phyloP scores from a whole-genome alignment of 2,888 invertebrate genomes.

The Busseola fusca region DNA sequence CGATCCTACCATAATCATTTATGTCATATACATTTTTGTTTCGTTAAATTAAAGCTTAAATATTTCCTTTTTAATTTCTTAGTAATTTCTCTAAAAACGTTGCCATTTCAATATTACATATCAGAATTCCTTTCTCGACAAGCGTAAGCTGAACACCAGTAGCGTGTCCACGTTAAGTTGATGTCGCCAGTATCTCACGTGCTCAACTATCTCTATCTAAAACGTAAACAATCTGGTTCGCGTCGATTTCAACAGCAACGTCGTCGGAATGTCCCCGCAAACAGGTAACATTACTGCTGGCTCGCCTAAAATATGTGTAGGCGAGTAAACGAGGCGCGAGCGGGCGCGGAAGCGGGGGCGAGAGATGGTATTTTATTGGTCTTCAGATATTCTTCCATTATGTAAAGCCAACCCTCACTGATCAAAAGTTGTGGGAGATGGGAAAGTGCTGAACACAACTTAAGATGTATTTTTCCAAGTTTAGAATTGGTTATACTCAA shows the following conservation, averaged over 20 bases:
- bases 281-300: constrained; percentile 71
- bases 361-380: no score
- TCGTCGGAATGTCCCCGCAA: constrained; percentile 70
- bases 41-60: not conserved
- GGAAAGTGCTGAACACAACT: no score
- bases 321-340: constrained; percentile 19
- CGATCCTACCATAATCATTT: not conserved
- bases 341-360: constrained; percentile 19
- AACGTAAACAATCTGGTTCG: constrained; percentile 86
- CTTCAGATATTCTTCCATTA: no score
- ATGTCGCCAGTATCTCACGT: constrained; percentile 71
- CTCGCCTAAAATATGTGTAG: constrained; percentile 70
- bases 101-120: not conserved
- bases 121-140: not conserved
- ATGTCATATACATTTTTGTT: not conserved
- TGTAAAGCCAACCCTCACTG: no score
- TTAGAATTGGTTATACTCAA: no score
- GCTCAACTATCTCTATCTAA: constrained; percentile 84
- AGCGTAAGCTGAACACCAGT: constrained; percentile 30
- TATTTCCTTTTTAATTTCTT: not conserved
- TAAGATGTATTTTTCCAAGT: no score
- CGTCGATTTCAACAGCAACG: constrained; percentile 82
- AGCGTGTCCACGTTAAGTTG: constrained; percentile 69
- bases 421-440: no score
- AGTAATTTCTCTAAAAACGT: not conserved